phyloP scores from a whole-genome alignment of 2,113 vertebrate genomes.

The Turnix velox region DNA sequence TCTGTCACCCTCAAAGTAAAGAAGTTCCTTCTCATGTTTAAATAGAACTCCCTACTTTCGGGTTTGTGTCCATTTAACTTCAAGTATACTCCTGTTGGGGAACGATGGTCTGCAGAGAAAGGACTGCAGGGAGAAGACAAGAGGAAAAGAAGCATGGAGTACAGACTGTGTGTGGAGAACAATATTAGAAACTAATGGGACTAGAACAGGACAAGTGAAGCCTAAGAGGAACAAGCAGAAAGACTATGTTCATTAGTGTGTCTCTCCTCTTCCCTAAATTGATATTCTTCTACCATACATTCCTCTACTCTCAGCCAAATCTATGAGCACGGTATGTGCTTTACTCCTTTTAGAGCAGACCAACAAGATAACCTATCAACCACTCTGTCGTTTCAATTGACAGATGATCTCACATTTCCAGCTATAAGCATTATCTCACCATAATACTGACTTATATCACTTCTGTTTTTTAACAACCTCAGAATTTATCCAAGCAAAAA shows the following conservation, averaged over 20 bases:
- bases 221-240: not conserved
- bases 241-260: not conserved
- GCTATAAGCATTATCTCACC: not conserved
- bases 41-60: too few relatives aligned
- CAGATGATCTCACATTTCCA: not conserved
- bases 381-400: not conserved
- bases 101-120: not conserved
- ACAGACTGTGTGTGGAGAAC: not conserved
- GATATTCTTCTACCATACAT: not conserved
- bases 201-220: not conserved
- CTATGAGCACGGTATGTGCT: not conserved
- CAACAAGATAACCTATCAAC: not conserved
- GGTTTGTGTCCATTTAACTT: too few relatives aligned
- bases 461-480: not conserved
- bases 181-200: not conserved
- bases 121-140: not conserved
- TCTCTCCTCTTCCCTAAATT: not conserved
- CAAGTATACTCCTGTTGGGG: not conserved
- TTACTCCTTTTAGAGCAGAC: not conserved
- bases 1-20: too few relatives aligned
- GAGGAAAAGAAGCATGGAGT: not conserved
- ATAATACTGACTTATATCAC: not conserved
- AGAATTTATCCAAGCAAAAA: not conserved
- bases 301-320: not conserved
- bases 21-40: too few relatives aligned